Evolutionary conservation across 1,140 invertebrate species (phyloP).

Genomic region (Lordiphosa stackelbergi): DNA sequence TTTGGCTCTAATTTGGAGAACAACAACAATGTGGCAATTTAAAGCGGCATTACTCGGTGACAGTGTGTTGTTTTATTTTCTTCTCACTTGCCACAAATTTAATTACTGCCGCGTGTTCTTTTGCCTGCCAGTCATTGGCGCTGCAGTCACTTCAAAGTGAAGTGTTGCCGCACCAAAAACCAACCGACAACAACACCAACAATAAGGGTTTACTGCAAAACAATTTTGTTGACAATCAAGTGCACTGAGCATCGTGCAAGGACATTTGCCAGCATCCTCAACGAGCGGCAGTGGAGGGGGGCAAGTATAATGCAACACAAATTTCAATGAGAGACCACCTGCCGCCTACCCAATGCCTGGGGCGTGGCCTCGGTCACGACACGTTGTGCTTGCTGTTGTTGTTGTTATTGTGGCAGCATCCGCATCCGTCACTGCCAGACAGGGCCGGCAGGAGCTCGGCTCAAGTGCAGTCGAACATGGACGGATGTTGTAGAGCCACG

Average conservation of each 20-base stretch:
- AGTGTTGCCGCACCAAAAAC: conserved; percentile 36
- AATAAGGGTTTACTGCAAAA: conserved; percentile 46
- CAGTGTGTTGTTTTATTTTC: neutral
- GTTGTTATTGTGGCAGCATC: conserved; percentile 38
- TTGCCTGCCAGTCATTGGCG: conserved; percentile 42
- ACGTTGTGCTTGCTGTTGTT: conserved; percentile 35
- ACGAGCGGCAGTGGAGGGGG: neutral
- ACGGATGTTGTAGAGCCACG: conserved; percentile 23
- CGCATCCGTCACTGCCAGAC: conserved; percentile 50
- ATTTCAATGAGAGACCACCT: conserved; percentile 64
- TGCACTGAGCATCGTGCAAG: conserved; percentile 53
- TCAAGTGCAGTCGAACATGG: conserved; percentile 30
- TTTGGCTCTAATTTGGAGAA: conserved; percentile 39
- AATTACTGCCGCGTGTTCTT: conserved; percentile 62
- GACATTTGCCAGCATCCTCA: conserved; percentile 47
- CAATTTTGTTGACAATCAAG: conserved; percentile 72
- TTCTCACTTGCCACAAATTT: conserved; percentile 46
- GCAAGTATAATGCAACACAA: conserved; percentile 66
- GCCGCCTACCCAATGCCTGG: conserved; percentile 45
- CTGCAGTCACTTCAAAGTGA: conserved; percentile 61
- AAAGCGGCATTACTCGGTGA: conserved; percentile 3
- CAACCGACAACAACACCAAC: conserved; percentile 10
- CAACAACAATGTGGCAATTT: conserved; percentile 12
- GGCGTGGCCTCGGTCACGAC: conserved; percentile 56
- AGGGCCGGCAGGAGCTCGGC: conserved; percentile 36